Evolutionary conservation across 1,140 invertebrate species (phyloP).

Genomic region (Oreohelix idahoensis): DNA sequence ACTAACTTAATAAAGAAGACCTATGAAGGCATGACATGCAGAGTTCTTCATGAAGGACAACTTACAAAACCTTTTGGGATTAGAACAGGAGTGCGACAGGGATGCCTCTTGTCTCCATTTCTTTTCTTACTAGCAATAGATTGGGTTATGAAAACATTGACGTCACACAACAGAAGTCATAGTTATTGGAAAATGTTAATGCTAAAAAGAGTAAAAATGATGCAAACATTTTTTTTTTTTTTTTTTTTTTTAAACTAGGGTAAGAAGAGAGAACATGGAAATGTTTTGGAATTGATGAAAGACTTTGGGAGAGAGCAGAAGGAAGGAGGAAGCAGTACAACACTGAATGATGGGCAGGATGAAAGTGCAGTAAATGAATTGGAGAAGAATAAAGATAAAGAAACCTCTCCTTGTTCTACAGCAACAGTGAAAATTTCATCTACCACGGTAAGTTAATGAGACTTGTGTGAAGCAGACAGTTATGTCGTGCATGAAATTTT

Average conservation of each 20-base stretch:
- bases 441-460: not conserved
- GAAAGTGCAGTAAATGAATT: slow-evolving; percentile 4
- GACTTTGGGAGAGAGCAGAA: slow-evolving; percentile 34
- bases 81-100: no score
- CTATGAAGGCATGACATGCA: no score
- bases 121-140: no score
- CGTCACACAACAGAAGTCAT: no score
- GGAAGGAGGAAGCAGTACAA: not conserved
- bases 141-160: no score
- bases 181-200: not conserved
- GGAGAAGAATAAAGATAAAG: not conserved
- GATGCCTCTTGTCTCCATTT: no score
- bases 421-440: not conserved
- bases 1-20: no score
- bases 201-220: not conserved
- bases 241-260: not conserved
- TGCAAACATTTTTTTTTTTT: not conserved
- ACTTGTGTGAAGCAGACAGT: no score
- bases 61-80: no score
- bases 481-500: no score
- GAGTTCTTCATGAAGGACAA: no score
- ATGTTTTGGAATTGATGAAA: slow-evolving; percentile 39
- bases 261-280: slow-evolving; percentile 36
- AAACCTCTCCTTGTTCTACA: not conserved
- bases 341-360: not conserved